These are phyloP conservation scores for Haliaeetus leucogaster DNA, from an alignment of 2,113 vertebrate species.

Conservation along the genomic window DNA sequence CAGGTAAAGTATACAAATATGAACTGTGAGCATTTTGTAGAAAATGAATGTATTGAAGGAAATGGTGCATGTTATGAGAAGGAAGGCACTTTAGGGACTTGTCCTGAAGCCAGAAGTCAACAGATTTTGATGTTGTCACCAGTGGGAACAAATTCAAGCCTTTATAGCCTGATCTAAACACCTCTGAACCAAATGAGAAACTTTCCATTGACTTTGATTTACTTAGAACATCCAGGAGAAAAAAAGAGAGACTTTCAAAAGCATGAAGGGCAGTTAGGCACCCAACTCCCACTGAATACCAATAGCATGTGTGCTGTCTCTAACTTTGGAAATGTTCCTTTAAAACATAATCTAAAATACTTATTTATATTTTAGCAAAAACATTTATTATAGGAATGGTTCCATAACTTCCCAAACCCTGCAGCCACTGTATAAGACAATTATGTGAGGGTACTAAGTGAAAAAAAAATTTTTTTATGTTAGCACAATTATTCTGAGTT, in stretches of 20 bases:
- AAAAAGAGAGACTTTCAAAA: background rate
- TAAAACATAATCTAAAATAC: background rate
- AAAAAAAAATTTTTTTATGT: background rate
- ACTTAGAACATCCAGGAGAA: background rate
- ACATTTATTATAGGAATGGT: background rate
- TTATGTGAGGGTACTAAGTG: background rate
- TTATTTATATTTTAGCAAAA: background rate
- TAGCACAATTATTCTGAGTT: background rate
- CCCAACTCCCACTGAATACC: background rate
- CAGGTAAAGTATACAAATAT: background rate
- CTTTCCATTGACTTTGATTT: background rate
- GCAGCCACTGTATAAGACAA: background rate
- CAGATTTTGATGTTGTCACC: background rate
- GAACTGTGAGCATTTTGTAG: background rate
- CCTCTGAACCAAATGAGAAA: background rate
- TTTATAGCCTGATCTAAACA: background rate
- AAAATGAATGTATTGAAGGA: background rate
- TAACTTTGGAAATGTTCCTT: background rate
- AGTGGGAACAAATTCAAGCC: background rate
- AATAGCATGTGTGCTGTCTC: background rate
- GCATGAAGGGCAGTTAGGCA: background rate
- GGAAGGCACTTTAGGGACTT: background rate
- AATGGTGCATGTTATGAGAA: background rate
- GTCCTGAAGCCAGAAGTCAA: background rate
- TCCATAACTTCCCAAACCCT: background rate